Percentiles rank a stretch among this genome's conserved stretches.
These are phyloP conservation scores for Tachina grossa DNA, from an alignment of 2,888 invertebrate species.

Conservation along the genomic window DNA sequence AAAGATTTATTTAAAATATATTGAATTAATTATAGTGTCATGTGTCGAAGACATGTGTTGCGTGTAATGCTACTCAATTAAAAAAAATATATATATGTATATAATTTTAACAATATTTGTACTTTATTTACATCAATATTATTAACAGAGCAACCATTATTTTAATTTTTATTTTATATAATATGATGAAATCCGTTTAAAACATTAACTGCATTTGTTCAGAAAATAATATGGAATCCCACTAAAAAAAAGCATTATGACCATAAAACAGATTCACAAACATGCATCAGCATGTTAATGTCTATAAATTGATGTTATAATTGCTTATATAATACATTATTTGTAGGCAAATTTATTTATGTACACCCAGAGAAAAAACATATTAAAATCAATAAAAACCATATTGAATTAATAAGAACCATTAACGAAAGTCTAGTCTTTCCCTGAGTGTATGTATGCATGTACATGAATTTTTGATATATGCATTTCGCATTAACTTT, in stretches of 20 bases:
- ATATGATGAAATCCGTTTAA: slow-evolving; percentile 31
- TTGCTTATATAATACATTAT: neutral
- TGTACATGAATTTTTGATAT: slow-evolving; percentile 41
- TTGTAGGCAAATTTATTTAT: slow-evolving; percentile 32
- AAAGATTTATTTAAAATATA: slow-evolving; percentile 20
- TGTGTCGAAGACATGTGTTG: slow-evolving; percentile 61
- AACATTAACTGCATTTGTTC: slow-evolving; percentile 14
- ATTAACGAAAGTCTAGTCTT: no score
- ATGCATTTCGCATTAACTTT: slow-evolving; percentile 61
- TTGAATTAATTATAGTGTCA: slow-evolving; percentile 67
- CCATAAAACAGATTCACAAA: no score
- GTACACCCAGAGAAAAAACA: no score
- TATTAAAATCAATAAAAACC: no score
- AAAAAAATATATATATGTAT: slow-evolving; percentile 33
- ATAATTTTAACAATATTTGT: slow-evolving; percentile 50
- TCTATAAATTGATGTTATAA: no score
- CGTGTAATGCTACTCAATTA: slow-evolving; percentile 51
- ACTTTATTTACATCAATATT: slow-evolving; percentile 18
- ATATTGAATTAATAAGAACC: no score
- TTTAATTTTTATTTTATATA: slow-evolving; percentile 7
- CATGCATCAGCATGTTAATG: no score
- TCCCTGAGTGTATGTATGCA: slow-evolving; percentile 28
- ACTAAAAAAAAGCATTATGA: neutral
- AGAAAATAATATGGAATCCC: neutral
- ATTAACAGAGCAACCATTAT: slow-evolving; percentile 29